phyloP scores from a whole-genome alignment of 2,113 vertebrate genomes.

The Natator depressus region DNA sequence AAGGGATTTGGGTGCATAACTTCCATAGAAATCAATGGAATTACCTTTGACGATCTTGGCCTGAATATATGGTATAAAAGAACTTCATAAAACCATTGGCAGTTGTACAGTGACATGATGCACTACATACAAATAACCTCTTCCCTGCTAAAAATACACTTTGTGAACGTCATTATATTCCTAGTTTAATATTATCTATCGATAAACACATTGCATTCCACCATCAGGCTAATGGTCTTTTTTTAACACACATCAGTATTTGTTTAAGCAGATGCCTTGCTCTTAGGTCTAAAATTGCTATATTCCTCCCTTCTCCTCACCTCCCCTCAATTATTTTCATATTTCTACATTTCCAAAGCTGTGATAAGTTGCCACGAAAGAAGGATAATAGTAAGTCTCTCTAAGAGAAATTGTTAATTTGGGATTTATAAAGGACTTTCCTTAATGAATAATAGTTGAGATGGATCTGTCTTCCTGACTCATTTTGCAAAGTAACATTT shows the following conservation, averaged over 20 bases:
- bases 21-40: background rate
- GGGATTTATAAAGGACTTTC: slow-evolving; percentile 82
- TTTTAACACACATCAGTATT: slow-evolving; percentile 49
- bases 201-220: background rate
- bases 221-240: slow-evolving; percentile 34
- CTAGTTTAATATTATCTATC: fast-evolving
- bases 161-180: fast-evolving
- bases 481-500: slow-evolving; percentile 78
- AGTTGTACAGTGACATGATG: fast-evolving
- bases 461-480: slow-evolving; percentile 77
- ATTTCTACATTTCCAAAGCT: slow-evolving; percentile 71
- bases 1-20: background rate
- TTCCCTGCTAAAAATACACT: background rate
- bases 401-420: slow-evolving; percentile 80
- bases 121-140: background rate
- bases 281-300: slow-evolving; percentile 45
- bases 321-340: slow-evolving; percentile 56
- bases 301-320: slow-evolving; percentile 27
- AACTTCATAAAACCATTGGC: fast-evolving
- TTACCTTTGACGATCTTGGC: background rate
- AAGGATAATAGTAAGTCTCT: slow-evolving; percentile 71
- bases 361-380: slow-evolving; percentile 56
- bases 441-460: slow-evolving; percentile 79
- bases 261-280: slow-evolving; percentile 23
- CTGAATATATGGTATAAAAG: background rate